Conservation (phyloP, 2,888 invertebrate genomes). For the Oscheius onirici region DNA sequence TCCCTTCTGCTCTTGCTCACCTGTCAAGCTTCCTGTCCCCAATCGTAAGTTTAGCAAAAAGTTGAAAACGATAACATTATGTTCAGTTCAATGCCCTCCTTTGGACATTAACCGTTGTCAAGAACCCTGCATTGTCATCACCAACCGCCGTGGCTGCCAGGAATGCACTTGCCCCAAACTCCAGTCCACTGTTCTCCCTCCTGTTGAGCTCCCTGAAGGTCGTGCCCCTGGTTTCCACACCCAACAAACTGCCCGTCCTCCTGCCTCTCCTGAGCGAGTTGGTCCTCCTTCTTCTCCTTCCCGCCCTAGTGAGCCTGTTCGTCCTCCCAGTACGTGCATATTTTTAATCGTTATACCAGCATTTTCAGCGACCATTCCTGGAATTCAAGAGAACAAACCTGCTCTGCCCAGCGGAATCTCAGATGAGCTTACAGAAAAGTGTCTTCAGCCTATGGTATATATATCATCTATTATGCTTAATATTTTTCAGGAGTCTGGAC, state of each 20-base stretch:
- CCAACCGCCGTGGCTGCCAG: conserved; percentile 65
- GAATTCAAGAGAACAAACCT: conserved; percentile 15
- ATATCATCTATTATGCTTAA: background rate
- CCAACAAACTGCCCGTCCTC: conserved; percentile 24
- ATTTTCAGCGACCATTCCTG: conserved; percentile 9
- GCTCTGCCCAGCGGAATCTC: conserved; percentile 38
- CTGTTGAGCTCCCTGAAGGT: conserved; percentile 10
- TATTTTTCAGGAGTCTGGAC: conserved; percentile 66
- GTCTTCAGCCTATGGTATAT: conserved; percentile 64
- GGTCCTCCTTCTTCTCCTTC: conserved; percentile 47
- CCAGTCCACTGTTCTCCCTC: background rate
- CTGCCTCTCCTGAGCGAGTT: conserved; percentile 23
- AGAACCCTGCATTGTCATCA: conserved; percentile 70
- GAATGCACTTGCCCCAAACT: conserved; percentile 67
- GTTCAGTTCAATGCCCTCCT: conserved; percentile 53
- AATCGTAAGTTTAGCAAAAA: background rate
- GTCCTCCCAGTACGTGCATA: conserved; percentile 4
- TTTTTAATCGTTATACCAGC: background rate
- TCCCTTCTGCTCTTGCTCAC: conserved; percentile 68
- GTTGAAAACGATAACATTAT: background rate
- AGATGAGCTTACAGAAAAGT: conserved; percentile 64
- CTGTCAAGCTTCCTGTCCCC: conserved; percentile 45
- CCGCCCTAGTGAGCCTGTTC: conserved; percentile 37
- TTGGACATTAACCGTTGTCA: conserved; percentile 62
- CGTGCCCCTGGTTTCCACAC: conserved; percentile 28